Conservation (phyloP, 1,140 invertebrate species). For the Colletes gigas region DNA sequence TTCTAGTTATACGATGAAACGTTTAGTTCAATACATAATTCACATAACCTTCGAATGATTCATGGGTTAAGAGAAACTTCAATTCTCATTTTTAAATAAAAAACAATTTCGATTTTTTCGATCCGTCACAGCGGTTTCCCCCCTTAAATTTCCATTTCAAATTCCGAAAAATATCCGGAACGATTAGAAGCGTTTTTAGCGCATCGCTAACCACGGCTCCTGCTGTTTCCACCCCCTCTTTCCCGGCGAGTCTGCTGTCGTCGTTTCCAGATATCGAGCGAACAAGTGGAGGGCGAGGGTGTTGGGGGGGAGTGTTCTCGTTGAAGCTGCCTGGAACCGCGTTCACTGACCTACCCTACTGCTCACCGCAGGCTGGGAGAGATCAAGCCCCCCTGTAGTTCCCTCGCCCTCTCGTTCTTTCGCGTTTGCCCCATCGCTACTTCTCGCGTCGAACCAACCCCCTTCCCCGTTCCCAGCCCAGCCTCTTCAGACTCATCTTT, state of each 20-base stretch:
- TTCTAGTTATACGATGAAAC: too few species aligned
- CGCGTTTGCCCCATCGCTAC: neutral
- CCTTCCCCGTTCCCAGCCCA: neutral
- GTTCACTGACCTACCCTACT: constrained; percentile 69
- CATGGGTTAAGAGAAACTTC: too few species aligned
- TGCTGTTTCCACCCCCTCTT: neutral
- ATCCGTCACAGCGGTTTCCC: too few species aligned
- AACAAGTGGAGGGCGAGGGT: constrained; percentile 46
- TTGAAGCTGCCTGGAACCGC: constrained; percentile 63
- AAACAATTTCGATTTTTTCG: too few species aligned
- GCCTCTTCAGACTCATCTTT: constrained; percentile 5
- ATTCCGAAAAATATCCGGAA: neutral
- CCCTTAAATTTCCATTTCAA: too few species aligned
- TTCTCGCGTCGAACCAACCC: neutral
- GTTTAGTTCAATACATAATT: too few species aligned
- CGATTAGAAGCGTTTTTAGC: constrained; percentile 4
- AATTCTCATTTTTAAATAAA: too few species aligned
- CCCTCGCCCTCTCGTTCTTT: constrained; percentile 12
- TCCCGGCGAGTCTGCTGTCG: constrained; percentile 20
- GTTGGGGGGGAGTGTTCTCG: constrained; percentile 63
- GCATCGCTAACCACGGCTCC: neutral
- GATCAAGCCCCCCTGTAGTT: constrained; percentile 27
- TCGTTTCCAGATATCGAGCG: constrained; percentile 71
- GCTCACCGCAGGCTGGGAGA: constrained; percentile 40
- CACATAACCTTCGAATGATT: too few species aligned